phyloP scores from a whole-genome alignment of 2,113 vertebrate species.

The Eonycteris spelaea region DNA sequence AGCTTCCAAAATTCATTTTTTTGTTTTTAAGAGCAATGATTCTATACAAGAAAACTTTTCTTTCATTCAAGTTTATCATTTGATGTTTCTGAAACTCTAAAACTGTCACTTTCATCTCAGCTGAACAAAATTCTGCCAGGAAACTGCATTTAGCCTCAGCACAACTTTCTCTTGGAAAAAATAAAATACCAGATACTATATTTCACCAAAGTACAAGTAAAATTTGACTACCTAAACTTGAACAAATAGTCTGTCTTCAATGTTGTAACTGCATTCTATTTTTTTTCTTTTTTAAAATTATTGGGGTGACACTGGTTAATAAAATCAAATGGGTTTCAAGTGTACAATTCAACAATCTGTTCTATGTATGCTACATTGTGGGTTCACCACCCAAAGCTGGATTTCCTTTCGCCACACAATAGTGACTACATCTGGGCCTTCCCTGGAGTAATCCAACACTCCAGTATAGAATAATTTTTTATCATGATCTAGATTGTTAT shows the following conservation, averaged over 20 bases:
- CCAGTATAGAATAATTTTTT: not conserved
- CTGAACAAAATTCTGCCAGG: slow-evolving; percentile 21
- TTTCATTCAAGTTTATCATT: not conserved
- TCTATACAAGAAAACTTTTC: not conserved
- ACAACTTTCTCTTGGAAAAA: slow-evolving; percentile 28
- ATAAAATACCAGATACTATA: not conserved
- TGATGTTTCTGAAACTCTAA: slow-evolving; percentile 26
- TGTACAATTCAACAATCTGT: too few species aligned
- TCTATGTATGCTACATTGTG: too few species aligned
- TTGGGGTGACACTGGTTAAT: too few species aligned
- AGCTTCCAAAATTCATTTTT: slow-evolving; percentile 4
- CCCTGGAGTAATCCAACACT: not conserved
- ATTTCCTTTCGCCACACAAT: not conserved
- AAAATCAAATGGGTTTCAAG: too few species aligned
- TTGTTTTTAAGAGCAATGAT: not conserved
- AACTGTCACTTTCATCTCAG: not conserved
- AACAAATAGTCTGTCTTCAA: not conserved
- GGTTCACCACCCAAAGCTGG: too few species aligned
- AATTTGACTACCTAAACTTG: not conserved
- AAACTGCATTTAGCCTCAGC: slow-evolving; percentile 13
- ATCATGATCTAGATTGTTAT: slow-evolving; percentile 3
- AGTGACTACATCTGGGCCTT: not conserved
- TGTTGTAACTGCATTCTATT: not conserved
- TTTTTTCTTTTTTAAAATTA: too few species aligned
- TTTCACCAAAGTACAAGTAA: not conserved